These are phyloP conservation scores for Botrylloides violaceus DNA, from an alignment of 23 tunicate species.

Conservation along the genomic window DNA sequence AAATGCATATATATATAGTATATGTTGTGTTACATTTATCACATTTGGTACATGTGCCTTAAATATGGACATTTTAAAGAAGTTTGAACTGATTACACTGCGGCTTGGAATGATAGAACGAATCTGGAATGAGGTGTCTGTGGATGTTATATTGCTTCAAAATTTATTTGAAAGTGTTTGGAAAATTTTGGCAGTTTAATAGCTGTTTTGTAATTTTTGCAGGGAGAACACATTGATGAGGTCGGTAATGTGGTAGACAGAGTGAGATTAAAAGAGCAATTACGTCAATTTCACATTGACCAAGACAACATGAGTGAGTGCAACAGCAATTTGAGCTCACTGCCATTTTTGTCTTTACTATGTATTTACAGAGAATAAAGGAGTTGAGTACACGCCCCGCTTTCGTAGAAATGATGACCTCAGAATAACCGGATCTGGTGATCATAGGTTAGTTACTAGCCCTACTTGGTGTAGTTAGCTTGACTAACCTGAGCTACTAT, in stretches of 20 bases:
- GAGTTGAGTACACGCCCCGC: constrained; percentile 3
- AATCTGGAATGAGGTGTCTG: too few relatives aligned
- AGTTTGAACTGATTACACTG: neutral
- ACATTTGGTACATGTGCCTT: too few relatives aligned
- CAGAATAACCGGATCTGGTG: constrained; percentile 12
- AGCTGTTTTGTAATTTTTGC: too few relatives aligned
- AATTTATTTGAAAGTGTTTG: too few relatives aligned
- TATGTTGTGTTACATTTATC: too few relatives aligned
- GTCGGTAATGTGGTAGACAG: constrained; percentile 1
- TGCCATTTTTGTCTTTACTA: too few relatives aligned
- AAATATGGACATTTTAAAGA: neutral
- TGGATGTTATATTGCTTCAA: too few relatives aligned
- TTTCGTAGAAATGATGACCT: neutral
- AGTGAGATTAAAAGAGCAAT: neutral
- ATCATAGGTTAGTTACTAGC: neutral
- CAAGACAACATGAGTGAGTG: constrained; percentile 9
- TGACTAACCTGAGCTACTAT: neutral
- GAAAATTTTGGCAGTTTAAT: too few relatives aligned
- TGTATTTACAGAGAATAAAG: neutral
- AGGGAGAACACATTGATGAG: neutral
- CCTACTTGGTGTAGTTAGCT: neutral
- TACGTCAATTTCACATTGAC: constrained; percentile 7
- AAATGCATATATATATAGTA: neutral
- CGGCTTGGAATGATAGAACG: neutral
- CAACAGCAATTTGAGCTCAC: too few relatives aligned